phyloP scores from a whole-genome alignment of 2,113 vertebrate species.

The Salvelinus sp. region DNA sequence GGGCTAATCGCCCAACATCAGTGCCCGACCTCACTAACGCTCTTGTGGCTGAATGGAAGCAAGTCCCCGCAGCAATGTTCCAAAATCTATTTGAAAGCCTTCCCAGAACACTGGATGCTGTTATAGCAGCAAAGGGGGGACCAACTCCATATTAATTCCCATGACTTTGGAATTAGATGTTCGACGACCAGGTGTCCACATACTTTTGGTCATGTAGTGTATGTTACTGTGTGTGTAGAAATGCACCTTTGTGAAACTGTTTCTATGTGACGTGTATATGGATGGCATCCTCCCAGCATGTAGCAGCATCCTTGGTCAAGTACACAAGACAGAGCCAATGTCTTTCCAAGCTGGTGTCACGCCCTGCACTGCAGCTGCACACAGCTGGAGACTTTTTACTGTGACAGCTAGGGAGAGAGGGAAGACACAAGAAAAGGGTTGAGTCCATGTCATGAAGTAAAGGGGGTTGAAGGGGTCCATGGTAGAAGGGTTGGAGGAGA shows the following conservation, averaged over 20 bases:
- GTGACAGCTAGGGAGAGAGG: constrained; percentile 20
- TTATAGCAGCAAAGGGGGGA: too few species aligned
- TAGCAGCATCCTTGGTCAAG: constrained; percentile 13
- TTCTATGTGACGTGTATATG: constrained; percentile 23
- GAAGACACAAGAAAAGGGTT: constrained; percentile 8
- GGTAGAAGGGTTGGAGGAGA: constrained; percentile 6
- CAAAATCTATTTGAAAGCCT: too few species aligned
- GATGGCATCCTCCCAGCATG: constrained; percentile 45
- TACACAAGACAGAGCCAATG: constrained; percentile 45
- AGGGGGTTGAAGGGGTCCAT: constrained; percentile 20
- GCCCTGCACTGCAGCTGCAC: constrained; percentile 72
- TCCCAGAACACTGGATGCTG: too few species aligned
- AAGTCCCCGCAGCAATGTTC: too few species aligned
- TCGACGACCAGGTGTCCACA: too few species aligned
- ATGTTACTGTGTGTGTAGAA: background rate
- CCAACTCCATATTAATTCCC: too few species aligned
- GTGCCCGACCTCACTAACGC: too few species aligned
- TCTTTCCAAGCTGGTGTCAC: constrained; percentile 65
- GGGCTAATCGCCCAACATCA: too few species aligned
- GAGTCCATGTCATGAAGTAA: constrained; percentile 1
- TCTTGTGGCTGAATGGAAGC: too few species aligned
- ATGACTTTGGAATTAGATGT: too few species aligned
- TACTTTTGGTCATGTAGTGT: too few species aligned
- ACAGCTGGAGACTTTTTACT: constrained; percentile 70
- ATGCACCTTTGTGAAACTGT: constrained; percentile 12